Percentiles rank a stretch among this genome's conserved stretches.
Conservation (phyloP, 2,888 invertebrate genomes). For the Pheosia gnoma region DNA sequence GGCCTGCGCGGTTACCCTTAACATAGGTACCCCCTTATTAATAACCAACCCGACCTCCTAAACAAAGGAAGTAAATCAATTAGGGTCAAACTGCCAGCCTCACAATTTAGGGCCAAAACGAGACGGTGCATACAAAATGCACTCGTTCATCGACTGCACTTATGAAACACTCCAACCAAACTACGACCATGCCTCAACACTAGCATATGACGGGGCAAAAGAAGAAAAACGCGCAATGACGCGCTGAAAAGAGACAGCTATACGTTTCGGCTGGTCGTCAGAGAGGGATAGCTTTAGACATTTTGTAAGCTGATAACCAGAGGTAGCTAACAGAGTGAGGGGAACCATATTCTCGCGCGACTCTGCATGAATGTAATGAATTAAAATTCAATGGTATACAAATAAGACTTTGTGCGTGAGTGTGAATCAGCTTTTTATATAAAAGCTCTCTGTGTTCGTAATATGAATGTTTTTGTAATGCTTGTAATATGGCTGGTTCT, state of each 20-base stretch:
- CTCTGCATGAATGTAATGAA: slow-evolving; percentile 82
- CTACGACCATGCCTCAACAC: slow-evolving; percentile 69
- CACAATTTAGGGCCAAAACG: slow-evolving; percentile 40
- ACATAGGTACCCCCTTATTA: slow-evolving; percentile 68
- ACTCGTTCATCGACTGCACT: slow-evolving; percentile 54
- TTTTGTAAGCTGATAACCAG: slow-evolving; percentile 84
- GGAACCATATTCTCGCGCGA: slow-evolving; percentile 82
- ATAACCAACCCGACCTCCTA: slow-evolving; percentile 70
- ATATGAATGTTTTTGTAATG: slow-evolving; percentile 21
- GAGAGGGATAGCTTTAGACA: slow-evolving; percentile 75
- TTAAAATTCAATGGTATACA: slow-evolving; percentile 78
- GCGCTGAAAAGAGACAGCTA: slow-evolving; percentile 73
- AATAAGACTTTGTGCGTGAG: slow-evolving; percentile 61
- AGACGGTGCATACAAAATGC: slow-evolving; percentile 46
- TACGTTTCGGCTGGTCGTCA: slow-evolving; percentile 62
- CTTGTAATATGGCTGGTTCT: slow-evolving; percentile 22
- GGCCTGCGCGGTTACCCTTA: slow-evolving; percentile 72
- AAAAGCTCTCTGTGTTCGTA: slow-evolving; percentile 52
- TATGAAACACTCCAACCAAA: slow-evolving; percentile 63
- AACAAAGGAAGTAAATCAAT: slow-evolving; percentile 79
- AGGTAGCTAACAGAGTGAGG: slow-evolving; percentile 79
- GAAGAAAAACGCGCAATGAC: slow-evolving; percentile 83
- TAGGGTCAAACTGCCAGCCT: slow-evolving; percentile 56
- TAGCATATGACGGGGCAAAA: slow-evolving; percentile 82
- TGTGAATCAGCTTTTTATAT: slow-evolving; percentile 60